Base-by-base conservation (phyloP, 2,797 vertebrate species). In the Coregonus suidteri region DNA sequence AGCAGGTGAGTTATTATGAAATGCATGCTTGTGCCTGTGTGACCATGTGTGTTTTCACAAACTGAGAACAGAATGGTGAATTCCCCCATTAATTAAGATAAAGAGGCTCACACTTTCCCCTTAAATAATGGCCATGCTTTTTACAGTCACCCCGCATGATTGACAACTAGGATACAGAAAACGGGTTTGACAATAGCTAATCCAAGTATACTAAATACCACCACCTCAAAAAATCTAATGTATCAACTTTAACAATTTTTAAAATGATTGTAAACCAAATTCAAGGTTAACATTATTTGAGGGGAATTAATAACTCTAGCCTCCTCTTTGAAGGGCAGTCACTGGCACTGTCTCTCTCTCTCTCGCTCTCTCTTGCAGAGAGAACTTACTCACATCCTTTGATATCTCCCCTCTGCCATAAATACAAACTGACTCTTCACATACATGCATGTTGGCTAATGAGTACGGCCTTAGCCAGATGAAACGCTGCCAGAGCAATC, bases 1-100 rank as follows among this genome's bases (percentile, higher is more conserved):
- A 93, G 87, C 94, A 94, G 94, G 94, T 95, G 89, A 83, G 93
- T 84, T 34, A 13, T 62, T 34, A 13, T 62, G 16, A 16, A n/a
- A 68, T 47, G 41, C 9, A 47, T 47, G 41, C 41, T 13, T 47
- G 9, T 47, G 41, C 9, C 41, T 75, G 41, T 53, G 41, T 16
- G 51, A 13, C 41, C 41, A 47, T 47, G 4, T 14, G 15, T 67
- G 1, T 75, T 34, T 70, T 25, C 62, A 71, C 41, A 25, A n/a
- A 18, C 16, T 74, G 67, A 74, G 31, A 6, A 65, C 20, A 41
- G 67, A 35, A 13, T 11, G 16, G 37, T 3, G 35, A 4, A 14
- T 6, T n/a, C 9, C 37, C 16, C 37, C 31, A 18, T 16, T 35
- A 67, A 6, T 67, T 15, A 34, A 14, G 30, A 2, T 4, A 15